These are phyloP conservation scores for Lepidochitona cinerea DNA, from an alignment of 2,888 invertebrate species.

Conservation along the genomic window DNA sequence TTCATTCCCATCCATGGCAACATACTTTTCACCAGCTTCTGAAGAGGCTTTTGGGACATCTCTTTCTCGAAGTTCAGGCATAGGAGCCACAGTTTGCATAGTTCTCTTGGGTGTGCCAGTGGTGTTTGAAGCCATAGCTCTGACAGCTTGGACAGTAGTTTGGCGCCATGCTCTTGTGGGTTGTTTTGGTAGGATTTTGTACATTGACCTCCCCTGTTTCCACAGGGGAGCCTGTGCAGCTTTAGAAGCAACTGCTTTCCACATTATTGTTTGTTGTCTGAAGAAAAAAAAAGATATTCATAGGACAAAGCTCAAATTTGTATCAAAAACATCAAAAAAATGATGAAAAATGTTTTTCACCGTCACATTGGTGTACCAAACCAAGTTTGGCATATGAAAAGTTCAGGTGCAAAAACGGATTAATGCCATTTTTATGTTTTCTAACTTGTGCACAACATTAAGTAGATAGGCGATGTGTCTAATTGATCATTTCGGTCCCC, in stretches of 20 bases:
- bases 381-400: no score
- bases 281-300: no score
- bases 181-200: constrained; percentile 4
- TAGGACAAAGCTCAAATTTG: no score
- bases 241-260: constrained; percentile 7
- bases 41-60: not conserved
- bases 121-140: constrained; percentile 2
- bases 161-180: constrained; percentile 1
- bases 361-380: no score
- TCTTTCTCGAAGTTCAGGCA: constrained; percentile 20
- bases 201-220: not conserved
- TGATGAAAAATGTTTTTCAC: no score
- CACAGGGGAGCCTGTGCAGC: constrained; percentile 8
- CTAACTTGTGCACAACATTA: no score
- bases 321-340: no score
- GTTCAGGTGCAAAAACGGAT: no score
- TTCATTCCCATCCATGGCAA: constrained; percentile 26
- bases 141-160: not conserved
- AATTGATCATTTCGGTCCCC: no score
- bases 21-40: not conserved
- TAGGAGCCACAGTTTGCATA: constrained; percentile 2
- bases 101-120: not conserved
- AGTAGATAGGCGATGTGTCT: no score
- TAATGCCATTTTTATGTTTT: no score
- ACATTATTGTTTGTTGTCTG: not conserved